Evolutionary conservation across 2,113 vertebrate genomes (phyloP).

Genomic region (Mystacornis crossleyi): DNA sequence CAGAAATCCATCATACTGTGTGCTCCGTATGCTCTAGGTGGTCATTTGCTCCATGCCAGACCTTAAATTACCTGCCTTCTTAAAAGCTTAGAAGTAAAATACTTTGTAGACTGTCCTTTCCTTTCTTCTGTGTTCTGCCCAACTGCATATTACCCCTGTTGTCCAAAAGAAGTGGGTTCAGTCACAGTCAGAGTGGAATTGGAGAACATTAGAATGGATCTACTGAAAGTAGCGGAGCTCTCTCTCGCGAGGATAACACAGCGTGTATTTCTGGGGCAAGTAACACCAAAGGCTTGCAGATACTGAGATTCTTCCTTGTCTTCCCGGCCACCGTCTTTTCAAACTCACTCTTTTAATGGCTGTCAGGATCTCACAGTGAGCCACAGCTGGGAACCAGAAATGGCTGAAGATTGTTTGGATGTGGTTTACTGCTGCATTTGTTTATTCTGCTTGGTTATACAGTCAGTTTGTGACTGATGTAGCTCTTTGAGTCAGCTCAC

Average conservation of each 20-base stretch:
- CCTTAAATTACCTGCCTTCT: not conserved
- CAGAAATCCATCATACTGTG: not conserved
- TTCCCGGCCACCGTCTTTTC: not conserved
- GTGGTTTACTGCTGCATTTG: not conserved
- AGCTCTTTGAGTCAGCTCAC: not conserved
- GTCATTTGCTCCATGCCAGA: not conserved
- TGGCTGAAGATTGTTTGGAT: not conserved
- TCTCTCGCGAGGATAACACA: not conserved
- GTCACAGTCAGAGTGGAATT: not conserved
- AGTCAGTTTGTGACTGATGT: not conserved
- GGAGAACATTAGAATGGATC: not conserved
- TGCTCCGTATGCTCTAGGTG: not conserved
- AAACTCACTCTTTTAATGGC: not conserved
- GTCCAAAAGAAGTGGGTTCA: not conserved
- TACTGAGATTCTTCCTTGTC: not conserved
- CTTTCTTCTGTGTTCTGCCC: not conserved
- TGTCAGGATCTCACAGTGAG: not conserved
- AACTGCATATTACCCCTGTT: not conserved
- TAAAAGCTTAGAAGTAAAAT: not conserved
- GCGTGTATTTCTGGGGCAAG: rapidly evolving
- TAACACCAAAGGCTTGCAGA: not conserved
- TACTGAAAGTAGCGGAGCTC: not conserved
- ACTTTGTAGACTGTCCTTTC: not conserved
- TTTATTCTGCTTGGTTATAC: not conserved
- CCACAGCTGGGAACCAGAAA: not conserved